Base-by-base conservation (phyloP, 2,797 vertebrate genomes). In the Galaxias olidus region DNA sequence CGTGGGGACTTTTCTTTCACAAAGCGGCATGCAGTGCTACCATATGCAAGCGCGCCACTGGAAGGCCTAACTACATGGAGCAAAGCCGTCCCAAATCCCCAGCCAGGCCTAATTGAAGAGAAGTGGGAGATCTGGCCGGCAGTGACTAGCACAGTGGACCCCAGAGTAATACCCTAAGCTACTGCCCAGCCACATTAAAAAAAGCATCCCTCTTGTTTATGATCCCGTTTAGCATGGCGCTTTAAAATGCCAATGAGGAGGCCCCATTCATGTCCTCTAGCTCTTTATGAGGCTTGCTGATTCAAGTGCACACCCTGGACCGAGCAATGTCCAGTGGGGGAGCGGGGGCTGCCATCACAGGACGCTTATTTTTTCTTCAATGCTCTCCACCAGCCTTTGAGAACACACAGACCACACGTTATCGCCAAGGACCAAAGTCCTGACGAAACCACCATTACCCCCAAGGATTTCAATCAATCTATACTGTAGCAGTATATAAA, bases 181-280 rank as follows among this genome's bases (percentile, higher is more conserved):
- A 45, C 20, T 42, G 77, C 74, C 68, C 69, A 55, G 73, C 78
- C 68, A 68, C 63, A 77, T 63, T 79, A 73, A 83, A 84, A 80
- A 74, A 52, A 73, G 68, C 68, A 69, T 47, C n/a, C 13, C 45
- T 66, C 78, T 81, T 59, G 81, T 90, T 87, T 85, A 80, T 63
- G 68, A 74, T 49, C 67, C 74, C 70, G 67, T 59, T 64, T 72
- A 12, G 62, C 73, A 56, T 42, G 63, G 62, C 40, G 66, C 75
- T 88, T 87, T 84, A 74, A 77, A 87, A 87, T 89, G 84, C 85
- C 81, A 79, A 77, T 72, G 76, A 84, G 81, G 6, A 6, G 6
- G 76, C 79, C 71, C 45, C 53, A 63, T 74, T 11, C 44, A 51
- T 18, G 62, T 14, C 18, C 5, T 3, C 30, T 30, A 30, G 30